Evolutionary conservation across 2,797 vertebrate species (phyloP).

Genomic region (Tarsius wallacei): DNA sequence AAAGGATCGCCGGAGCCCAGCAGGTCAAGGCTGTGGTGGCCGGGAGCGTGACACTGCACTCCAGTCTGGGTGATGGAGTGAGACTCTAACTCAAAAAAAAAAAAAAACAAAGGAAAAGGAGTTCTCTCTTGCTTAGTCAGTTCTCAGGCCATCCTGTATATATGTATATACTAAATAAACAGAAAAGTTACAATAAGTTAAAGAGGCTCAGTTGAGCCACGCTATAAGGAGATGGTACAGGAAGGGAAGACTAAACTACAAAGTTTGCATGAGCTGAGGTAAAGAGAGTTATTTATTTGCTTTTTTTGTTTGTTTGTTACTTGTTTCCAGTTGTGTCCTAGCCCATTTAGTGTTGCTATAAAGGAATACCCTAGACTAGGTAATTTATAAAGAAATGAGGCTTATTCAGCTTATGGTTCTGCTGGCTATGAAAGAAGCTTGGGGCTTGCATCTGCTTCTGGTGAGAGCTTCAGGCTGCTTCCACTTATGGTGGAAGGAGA

Average conservation of each 20-base stretch:
- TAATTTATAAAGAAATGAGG: background rate
- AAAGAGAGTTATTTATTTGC: background rate
- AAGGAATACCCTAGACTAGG: background rate
- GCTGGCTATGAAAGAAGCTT: background rate
- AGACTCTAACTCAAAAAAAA: no score
- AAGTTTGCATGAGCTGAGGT: background rate
- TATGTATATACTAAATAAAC: background rate
- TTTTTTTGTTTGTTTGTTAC: background rate
- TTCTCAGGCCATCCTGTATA: background rate
- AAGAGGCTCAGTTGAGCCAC: background rate
- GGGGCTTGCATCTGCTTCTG: background rate
- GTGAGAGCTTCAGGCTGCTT: background rate
- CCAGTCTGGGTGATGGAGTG: no score
- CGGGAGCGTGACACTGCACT: no score
- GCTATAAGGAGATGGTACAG: background rate
- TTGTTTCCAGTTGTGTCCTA: background rate
- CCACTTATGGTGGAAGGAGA: background rate
- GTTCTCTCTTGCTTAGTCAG: conserved; percentile 22
- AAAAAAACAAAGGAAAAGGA: background rate
- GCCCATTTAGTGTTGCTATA: background rate
- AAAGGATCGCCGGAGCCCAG: no score
- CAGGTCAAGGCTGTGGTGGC: no score
- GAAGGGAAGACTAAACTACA: background rate
- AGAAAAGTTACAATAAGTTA: conserved; percentile 16
- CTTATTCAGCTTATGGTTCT: background rate